Conservation (phyloP, 2,888 invertebrate species). For the Drosophila kokeensis region DNA sequence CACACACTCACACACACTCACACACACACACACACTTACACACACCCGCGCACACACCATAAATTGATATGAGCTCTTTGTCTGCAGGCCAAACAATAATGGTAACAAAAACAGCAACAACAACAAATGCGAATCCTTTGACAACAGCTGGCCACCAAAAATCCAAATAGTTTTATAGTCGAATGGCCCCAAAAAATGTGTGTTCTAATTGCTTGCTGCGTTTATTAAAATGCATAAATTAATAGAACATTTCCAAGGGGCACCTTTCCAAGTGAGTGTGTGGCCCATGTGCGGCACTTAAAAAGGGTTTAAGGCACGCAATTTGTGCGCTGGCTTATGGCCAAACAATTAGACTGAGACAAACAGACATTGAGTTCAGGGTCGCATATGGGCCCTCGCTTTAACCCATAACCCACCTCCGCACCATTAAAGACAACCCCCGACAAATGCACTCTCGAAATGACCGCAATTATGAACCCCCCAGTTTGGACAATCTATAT, state of each 20-base stretch:
- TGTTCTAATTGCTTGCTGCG: conserved; percentile 71
- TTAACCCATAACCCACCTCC: conserved; percentile 5
- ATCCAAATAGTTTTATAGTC: conserved; percentile 55
- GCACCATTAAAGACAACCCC: conserved; percentile 39
- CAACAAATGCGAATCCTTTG: conserved; percentile 61
- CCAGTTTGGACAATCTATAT: conserved; percentile 23
- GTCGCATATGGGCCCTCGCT: conserved; percentile 11
- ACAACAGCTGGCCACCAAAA: conserved; percentile 64
- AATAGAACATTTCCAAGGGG: conserved; percentile 48
- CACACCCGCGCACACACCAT: conserved; percentile 35
- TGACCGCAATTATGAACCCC: conserved; percentile 80
- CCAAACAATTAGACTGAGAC: conserved; percentile 57
- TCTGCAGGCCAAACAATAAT: conserved; percentile 56
- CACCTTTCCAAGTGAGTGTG: conserved; percentile 44
- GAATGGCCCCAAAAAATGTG: conserved; percentile 50
- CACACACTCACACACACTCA: conserved; percentile 13
- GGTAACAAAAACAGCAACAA: conserved; percentile 25
- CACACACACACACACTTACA: conserved; percentile 32
- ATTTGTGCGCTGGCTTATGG: conserved; percentile 61
- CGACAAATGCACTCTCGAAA: conserved; percentile 70
- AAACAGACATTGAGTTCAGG: background rate
- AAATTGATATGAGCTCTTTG: conserved; percentile 66
- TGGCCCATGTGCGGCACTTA: conserved; percentile 57
- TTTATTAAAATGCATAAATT: conserved; percentile 84
- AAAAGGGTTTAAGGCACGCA: conserved; percentile 59